Percentiles rank a stretch among this genome's conserved stretches.
Conservation (phyloP, 2,888 invertebrate genomes). For the Brenthis hecate region DNA sequence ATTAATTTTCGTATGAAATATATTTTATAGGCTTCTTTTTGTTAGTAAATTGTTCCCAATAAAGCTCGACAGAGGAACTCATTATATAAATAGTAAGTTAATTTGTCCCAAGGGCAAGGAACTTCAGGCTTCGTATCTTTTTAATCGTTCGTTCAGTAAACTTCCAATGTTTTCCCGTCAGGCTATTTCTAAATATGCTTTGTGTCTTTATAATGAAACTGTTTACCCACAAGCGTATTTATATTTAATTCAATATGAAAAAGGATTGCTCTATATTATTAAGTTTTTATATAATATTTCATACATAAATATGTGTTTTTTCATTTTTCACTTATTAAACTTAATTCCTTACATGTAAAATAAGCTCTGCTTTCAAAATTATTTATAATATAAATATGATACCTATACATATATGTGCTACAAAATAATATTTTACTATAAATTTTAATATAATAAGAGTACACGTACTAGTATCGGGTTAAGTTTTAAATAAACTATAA, state of each 20-base stretch:
- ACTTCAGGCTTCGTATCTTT: conserved; percentile 42
- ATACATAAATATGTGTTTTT: too few species aligned
- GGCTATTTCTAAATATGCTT: conserved; percentile 36
- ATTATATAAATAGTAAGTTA: conserved; percentile 43
- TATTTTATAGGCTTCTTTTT: conserved; percentile 23
- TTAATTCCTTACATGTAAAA: too few species aligned
- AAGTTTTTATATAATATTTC: too few species aligned
- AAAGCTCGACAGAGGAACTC: conserved; percentile 38
- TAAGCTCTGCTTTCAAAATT: too few species aligned
- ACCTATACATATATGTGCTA: too few species aligned
- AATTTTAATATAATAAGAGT: conserved; percentile 14
- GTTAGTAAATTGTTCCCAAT: conserved; percentile 34
- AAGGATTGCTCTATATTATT: too few species aligned
- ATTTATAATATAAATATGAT: too few species aligned
- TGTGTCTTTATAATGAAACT: conserved; percentile 16
- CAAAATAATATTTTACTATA: conserved; percentile 1
- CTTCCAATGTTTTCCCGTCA: conserved; percentile 40
- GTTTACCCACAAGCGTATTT: neutral
- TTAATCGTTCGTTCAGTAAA: conserved; percentile 47
- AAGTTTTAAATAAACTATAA: conserved; percentile 34
- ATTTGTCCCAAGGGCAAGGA: conserved; percentile 42
- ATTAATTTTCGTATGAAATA: conserved; percentile 1
- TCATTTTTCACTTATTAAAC: too few species aligned
- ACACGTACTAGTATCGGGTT: conserved; percentile 16
- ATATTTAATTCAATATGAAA: neutral